These are phyloP conservation scores for Anoplophora glabripennis DNA, from an alignment of 1,140 invertebrate genomes.

Conservation along the genomic window DNA sequence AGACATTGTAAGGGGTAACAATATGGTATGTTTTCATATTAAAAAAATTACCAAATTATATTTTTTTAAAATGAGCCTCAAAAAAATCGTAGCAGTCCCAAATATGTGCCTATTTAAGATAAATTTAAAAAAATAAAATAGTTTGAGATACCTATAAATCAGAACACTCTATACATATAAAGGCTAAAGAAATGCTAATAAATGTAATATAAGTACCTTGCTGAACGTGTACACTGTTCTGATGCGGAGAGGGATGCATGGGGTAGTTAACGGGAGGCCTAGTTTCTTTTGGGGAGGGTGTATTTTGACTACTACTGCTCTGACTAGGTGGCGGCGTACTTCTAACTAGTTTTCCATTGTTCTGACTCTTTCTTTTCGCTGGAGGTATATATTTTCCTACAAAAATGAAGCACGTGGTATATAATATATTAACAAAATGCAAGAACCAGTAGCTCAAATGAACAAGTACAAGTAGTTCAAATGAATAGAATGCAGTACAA, in stretches of 20 bases:
- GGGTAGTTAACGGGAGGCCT: conserved; percentile 26
- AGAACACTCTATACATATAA: too few species aligned
- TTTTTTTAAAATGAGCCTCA: too few species aligned
- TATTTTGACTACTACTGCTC: conserved; percentile 26
- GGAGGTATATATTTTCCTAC: conserved; percentile 75
- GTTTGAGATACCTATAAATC: too few species aligned
- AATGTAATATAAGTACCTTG: conserved; percentile 14
- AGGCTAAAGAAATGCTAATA: too few species aligned
- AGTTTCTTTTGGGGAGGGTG: conserved; percentile 36
- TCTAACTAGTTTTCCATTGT: conserved; percentile 55
- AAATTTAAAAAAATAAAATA: too few species aligned
- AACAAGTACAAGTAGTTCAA: not conserved
- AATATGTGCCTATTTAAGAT: too few species aligned
- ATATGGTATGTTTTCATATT: too few species aligned
- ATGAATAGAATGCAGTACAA: too few species aligned
- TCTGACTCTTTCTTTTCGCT: conserved; percentile 68
- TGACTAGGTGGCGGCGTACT: conserved; percentile 54
- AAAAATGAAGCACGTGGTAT: not conserved
- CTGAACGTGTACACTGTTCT: conserved; percentile 20
- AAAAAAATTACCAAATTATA: too few species aligned
- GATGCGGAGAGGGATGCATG: conserved; percentile 20
- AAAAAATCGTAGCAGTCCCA: too few species aligned
- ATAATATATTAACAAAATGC: not conserved
- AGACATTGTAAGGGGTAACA: too few species aligned
- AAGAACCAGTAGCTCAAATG: not conserved